Base-by-base conservation (phyloP, 1,140 invertebrate genomes). In the Paralvinella palmiformis region DNA sequence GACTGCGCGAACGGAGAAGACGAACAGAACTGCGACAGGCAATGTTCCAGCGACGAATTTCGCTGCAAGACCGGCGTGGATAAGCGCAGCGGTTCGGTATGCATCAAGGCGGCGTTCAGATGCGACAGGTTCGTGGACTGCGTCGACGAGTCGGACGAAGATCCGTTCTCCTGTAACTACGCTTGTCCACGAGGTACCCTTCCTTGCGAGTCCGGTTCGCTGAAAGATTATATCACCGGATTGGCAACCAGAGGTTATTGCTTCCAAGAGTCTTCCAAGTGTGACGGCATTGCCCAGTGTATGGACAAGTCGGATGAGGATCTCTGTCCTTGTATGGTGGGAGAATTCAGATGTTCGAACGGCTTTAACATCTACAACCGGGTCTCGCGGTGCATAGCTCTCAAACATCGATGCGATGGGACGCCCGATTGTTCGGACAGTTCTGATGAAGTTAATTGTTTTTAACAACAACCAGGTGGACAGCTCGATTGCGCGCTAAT, bases 351-450 rank as follows among this genome's bases (percentile, higher is more conserved):
- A 7, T 60, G 58, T 27, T 6, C n/a, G 4, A 60, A n/a, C 41
- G 58, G 58, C 22, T 17, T 41, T 24, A 27, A 41, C 6, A 35
- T 41, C 35, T 24, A 36, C 6, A 22, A 36, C 6, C 58, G 33
- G 10, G 36, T 41, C 58, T 22, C n/a, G 22, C 33, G 58, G 2
- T 65, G 64, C 64, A 65, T 65, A 36, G 17, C 29, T 13, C 22
- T 53, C 27, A 37, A 55, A 24, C 22, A 63, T 7, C 50, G 44
- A 45, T 65, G 64, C 50, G 60, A 65, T 32, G 64, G 64, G 22
- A 35, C 32, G 1, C 31, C 65, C 29, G 64, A 65, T 22, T 65
- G 64, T 33, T 31, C 44, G 22, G 58, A 60, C 31, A 60, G 44
- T 33, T 41, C 35, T 7, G 58, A 60, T 41, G 58, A 60, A 32